Base-by-base conservation (phyloP, 2,888 invertebrate genomes). In the Drosophila atripex region DNA sequence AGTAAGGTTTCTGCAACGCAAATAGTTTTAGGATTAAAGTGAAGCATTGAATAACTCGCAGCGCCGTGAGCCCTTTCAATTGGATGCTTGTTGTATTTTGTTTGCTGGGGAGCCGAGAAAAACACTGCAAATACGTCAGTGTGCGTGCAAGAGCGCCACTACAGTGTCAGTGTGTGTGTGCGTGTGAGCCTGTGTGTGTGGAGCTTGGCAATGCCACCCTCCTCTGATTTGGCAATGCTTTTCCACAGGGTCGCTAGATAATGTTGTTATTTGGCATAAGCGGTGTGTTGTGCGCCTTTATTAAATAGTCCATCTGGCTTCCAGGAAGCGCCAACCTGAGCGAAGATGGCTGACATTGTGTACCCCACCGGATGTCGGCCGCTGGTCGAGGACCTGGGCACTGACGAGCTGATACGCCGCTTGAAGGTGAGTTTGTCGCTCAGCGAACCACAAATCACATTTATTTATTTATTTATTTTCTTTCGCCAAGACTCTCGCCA, bases 361-460 rank as follows among this genome's bases (percentile, higher is more conserved):
- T 99, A 99, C 93, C 99, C 99, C 89, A 94, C 96, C 90, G 98
- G 98, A 90, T 98, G 98, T 93, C 95, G 97, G 89, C 97, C 98
- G 76, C 95, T 99, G 83, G 95, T 95, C 83, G 98, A 98, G 92
- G 98, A 98, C 93, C 93, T 99, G 70, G 97, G 98, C 72, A 96
- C 97, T 30, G 99, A 99, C 93, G 99, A 99, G 92, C 93, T 99
- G 58, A 97, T 99, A 88, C 94, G 98, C 75, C 94, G 99, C 89
- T 94, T 99, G 50, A 99, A 99, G 95, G 97, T 97, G 92, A 73
- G 68, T 30, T 12, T 5, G 35, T 14, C 7, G n/a, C n/a, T n/a
- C 7, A 1, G 6, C n/a, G n/a, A n/a, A 35, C n/a, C n/a, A 14
- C 9, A 8, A 4, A 8, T 23, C 21, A 32, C 39, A 32, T 5